Evolutionary conservation across 2,888 invertebrate genomes (phyloP).

Genomic region (Tetragonisca angustula): DNA sequence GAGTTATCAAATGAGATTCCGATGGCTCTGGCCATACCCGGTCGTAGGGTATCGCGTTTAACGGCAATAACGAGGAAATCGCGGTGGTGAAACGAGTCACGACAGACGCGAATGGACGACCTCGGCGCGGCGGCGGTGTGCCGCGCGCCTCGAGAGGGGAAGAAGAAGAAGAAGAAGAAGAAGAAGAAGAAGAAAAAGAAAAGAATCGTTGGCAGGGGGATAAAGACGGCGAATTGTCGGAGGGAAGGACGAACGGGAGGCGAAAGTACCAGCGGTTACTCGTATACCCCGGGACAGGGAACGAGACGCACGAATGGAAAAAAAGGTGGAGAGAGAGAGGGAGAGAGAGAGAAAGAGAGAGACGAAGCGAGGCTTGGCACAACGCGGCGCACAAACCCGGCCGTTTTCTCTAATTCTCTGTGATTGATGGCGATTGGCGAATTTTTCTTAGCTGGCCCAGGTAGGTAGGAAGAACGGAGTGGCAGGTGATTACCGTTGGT

Average conservation of each 20-base stretch:
- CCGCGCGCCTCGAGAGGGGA: not conserved
- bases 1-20: conserved; percentile 74
- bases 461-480: conserved; percentile 59
- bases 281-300: no score
- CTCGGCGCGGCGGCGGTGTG: conserved; percentile 4
- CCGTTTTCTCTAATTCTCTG: conserved; percentile 78
- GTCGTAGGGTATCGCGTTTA: conserved; percentile 68
- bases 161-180: not conserved
- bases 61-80: conserved; percentile 73
- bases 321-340: conserved; percentile 3
- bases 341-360: no score
- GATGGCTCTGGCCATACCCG: conserved; percentile 58
- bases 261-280: not conserved
- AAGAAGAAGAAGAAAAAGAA: not conserved
- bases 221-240: conserved; percentile 35
- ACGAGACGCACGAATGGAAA: not conserved
- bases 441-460: conserved; percentile 69
- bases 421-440: conserved; percentile 79
- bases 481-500: conserved; percentile 76
- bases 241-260: not conserved
- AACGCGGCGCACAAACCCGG: not conserved
- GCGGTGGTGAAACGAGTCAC: conserved; percentile 64
- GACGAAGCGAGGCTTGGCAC: not conserved
- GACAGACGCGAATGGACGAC: conserved; percentile 41
- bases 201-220: not conserved